Conservation (phyloP, 2,797 vertebrate species). For the Gorsachius magnificus region DNA sequence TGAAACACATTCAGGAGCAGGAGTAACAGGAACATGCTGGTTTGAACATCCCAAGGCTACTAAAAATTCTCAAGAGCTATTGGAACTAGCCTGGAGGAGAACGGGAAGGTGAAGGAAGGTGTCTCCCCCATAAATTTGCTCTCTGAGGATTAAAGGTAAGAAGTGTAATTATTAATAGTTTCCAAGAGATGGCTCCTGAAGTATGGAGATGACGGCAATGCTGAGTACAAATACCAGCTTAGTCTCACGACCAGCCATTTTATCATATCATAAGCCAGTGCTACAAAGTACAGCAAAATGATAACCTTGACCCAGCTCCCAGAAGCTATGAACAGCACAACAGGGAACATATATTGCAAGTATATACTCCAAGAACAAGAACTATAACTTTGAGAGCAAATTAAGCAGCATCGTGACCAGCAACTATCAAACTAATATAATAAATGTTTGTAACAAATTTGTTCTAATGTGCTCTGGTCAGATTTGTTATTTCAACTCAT, state of each 20-base stretch:
- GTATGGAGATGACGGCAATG: not conserved
- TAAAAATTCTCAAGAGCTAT: not conserved
- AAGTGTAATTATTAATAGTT: not conserved
- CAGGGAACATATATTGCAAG: not conserved
- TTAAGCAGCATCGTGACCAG: not conserved
- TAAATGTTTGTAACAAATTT: not conserved
- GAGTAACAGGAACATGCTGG: not conserved
- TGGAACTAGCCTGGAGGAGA: not conserved
- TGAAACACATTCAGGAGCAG: not conserved
- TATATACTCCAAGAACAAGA: not conserved
- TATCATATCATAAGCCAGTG: not conserved
- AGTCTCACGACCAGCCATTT: not conserved
- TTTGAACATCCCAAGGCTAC: not conserved
- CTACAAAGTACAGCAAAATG: not conserved
- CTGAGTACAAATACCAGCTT: not conserved
- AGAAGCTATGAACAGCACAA: not conserved
- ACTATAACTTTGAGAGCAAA: not conserved
- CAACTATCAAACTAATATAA: not conserved
- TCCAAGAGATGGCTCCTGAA: not conserved
- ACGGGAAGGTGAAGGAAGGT: not conserved
- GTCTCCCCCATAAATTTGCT: not conserved
- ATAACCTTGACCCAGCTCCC: not conserved
- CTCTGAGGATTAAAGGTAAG: not conserved
- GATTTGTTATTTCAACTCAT: not conserved
- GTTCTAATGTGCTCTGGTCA: not conserved